A percentile compares a stretch with the other conserved stretches of the same genome.
Evolutionary conservation across 1,140 invertebrate species (phyloP).

Genomic region (Zophobas morio): DNA sequence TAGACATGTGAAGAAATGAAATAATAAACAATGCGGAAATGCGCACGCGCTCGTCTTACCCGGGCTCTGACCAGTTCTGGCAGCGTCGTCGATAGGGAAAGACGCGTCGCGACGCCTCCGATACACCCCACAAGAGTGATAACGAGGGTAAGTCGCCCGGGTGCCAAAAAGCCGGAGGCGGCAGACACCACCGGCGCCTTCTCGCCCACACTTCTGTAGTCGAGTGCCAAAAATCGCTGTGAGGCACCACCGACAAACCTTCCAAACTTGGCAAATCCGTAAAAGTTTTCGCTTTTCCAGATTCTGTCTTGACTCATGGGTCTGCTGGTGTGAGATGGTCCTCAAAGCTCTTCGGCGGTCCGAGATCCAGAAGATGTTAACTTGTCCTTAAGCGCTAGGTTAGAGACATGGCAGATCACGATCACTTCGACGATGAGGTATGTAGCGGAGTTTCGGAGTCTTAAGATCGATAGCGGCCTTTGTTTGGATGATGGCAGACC

Average conservation of each 20-base stretch:
- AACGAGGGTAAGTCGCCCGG: slow-evolving; percentile 18
- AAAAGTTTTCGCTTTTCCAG: too few species aligned
- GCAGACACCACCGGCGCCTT: too few species aligned
- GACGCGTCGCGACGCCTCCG: slow-evolving; percentile 54
- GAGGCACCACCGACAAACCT: too few species aligned
- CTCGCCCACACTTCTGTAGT: too few species aligned
- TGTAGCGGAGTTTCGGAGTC: not conserved
- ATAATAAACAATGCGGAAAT: slow-evolving; percentile 60
- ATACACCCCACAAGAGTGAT: slow-evolving; percentile 2
- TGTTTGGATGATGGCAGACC: slow-evolving; percentile 9
- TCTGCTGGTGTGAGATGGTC: too few species aligned
- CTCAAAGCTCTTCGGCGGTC: too few species aligned
- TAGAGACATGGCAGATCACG: slow-evolving; percentile 58
- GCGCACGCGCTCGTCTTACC: slow-evolving; percentile 55
- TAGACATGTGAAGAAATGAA: slow-evolving; percentile 56
- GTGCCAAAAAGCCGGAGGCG: not conserved
- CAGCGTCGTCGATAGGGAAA: slow-evolving; percentile 51
- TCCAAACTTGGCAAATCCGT: too few species aligned
- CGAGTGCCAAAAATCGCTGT: too few species aligned
- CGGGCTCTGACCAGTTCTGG: slow-evolving; percentile 56
- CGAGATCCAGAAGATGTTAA: too few species aligned
- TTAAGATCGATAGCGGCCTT: slow-evolving; percentile 14
- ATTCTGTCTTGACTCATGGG: too few species aligned
- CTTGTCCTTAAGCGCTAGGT: not conserved
- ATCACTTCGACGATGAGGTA: slow-evolving; percentile 61